Evolutionary conservation across 2,797 vertebrate genomes (phyloP), one percentile per base, ranked within the genome.

Genomic region (Sebastes cheni): DNA sequence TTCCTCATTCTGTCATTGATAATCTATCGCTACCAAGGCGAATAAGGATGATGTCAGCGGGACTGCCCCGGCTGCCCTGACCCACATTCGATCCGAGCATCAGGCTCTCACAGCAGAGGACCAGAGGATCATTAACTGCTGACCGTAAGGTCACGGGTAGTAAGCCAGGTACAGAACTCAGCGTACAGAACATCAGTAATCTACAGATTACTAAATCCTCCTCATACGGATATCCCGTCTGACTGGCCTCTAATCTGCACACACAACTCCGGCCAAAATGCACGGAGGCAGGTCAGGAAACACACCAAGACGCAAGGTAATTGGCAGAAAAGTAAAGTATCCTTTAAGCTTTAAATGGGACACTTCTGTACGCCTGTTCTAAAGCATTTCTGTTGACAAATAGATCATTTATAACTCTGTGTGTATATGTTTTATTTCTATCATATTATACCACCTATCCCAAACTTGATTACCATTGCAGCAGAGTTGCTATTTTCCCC

Each of bases 171-270:
- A 67, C 73, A 89, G 88, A 79, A 74, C 64, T 77, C 62, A 65
- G 72, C 6, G 88, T 87, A 84, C 87, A 85, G 87, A 91, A 91
- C 90, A 89, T 88, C 74, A 86, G 87, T 93, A 90, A 93, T 91
- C 92, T 91, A 91, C 82, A 89, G 84, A 91, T 91, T 87, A 91
- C 86, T 59, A 75, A 90, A 1, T 34, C 75, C 62, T 85, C 55
- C 75, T 85, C 77, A 78, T 59, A 73, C n/a, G 82, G 77, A 84
- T 82, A 82, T 80, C 61, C 87, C 73, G 81, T 85, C 79, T 86
- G 86, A 88, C 85, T 36, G 67, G 30, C 39, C 52, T 84, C 62
- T 88, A 90, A 91, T 88, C 88, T 86, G 79, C 60, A 78, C 67
- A 58, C 61, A 71, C 52, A 52, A 74, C 12, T 68, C 54, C 3